Conservation (phyloP, 2,113 vertebrate species). For the Cyprinodon tularosa region DNA sequence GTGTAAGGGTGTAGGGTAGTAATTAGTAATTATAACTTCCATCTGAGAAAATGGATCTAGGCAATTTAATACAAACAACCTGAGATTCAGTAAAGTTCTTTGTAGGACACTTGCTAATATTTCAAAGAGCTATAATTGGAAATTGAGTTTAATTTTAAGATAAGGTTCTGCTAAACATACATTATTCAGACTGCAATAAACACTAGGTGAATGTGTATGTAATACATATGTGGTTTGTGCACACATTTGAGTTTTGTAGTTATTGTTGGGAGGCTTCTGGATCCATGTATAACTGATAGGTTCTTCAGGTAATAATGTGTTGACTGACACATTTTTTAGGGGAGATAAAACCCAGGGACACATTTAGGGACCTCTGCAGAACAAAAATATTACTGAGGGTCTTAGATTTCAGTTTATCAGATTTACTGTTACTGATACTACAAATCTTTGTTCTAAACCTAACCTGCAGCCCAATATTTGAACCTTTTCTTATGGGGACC, state of each 20-base stretch:
- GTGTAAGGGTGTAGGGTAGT: slow-evolving; percentile 43
- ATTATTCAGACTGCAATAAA: slow-evolving; percentile 34
- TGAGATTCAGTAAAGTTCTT: slow-evolving; percentile 20
- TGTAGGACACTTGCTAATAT: slow-evolving; percentile 21
- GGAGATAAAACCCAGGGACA: slow-evolving; percentile 55
- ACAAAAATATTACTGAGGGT: slow-evolving; percentile 76
- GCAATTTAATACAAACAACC: slow-evolving; percentile 40
- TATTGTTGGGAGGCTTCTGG: slow-evolving; percentile 69
- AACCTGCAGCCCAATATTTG: too few relatives aligned
- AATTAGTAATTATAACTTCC: slow-evolving; percentile 49
- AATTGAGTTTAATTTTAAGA: slow-evolving; percentile 55
- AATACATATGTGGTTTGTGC: slow-evolving; percentile 5
- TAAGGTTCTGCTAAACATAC: slow-evolving; percentile 43
- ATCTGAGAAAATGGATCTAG: slow-evolving; percentile 22
- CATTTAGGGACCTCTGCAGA: slow-evolving; percentile 69
- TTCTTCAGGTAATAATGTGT: slow-evolving; percentile 81
- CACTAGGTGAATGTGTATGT: slow-evolving; percentile 8
- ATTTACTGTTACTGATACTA: slow-evolving; percentile 60
- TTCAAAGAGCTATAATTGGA: slow-evolving; percentile 51
- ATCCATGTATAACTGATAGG: slow-evolving; percentile 78
- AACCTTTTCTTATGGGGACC: too few relatives aligned
- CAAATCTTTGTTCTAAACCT: too few relatives aligned
- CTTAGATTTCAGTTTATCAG: slow-evolving; percentile 68
- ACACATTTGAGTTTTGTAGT: slow-evolving; percentile 52
- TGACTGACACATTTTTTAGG: slow-evolving; percentile 75